Conservation (phyloP, 2,113 vertebrate species). For the Collichthys lucidus region DNA sequence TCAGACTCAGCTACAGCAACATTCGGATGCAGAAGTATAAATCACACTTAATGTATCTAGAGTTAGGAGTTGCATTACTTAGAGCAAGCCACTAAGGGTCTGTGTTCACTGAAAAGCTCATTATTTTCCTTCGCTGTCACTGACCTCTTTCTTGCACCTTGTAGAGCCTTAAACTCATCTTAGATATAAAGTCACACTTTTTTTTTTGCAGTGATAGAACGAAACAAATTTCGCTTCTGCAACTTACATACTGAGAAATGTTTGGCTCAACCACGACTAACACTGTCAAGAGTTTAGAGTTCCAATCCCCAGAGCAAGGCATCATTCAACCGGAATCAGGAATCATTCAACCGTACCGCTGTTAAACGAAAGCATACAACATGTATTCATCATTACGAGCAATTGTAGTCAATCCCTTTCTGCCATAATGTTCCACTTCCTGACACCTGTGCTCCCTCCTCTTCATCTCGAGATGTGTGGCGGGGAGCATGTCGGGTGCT, state of each 20-base stretch:
- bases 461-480: background rate
- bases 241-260: background rate
- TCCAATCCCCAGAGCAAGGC: slow-evolving; percentile 10
- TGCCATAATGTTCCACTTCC: slow-evolving; percentile 16
- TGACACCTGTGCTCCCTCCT: slow-evolving; percentile 25
- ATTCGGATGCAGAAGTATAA: background rate
- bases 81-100: background rate
- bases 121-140: background rate
- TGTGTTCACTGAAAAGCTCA: background rate
- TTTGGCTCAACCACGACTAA: background rate
- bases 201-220: background rate
- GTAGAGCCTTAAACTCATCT: background rate
- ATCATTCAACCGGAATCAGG: too few species aligned
- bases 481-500: background rate
- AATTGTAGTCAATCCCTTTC: slow-evolving; percentile 25
- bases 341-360: background rate
- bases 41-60: background rate
- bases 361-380: background rate
- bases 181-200: background rate
- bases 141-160: background rate
- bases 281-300: slow-evolving; percentile 8
- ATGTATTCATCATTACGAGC: slow-evolving; percentile 24
- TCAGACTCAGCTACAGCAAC: background rate
- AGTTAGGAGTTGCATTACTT: background rate
- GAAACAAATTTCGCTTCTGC: background rate